phyloP scores from a whole-genome alignment of 1,140 invertebrate species.

The Drosophila auraria region DNA sequence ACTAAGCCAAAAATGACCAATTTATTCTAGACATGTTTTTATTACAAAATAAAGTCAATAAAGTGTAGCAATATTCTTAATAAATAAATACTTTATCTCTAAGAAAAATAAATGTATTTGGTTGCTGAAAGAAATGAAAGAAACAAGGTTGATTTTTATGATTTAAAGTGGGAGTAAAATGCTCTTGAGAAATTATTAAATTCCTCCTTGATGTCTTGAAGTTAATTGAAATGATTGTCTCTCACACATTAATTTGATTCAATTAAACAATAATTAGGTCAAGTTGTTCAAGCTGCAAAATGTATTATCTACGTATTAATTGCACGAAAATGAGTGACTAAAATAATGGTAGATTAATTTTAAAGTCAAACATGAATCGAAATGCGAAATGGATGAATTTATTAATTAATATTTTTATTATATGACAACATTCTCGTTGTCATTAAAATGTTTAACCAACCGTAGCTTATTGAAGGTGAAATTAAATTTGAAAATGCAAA shows the following conservation, averaged over 20 bases:
- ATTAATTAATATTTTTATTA: not conserved
- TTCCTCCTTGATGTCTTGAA: not conserved
- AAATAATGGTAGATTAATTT: not conserved
- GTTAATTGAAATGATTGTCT: not conserved
- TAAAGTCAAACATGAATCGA: not conserved
- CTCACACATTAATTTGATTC: not conserved
- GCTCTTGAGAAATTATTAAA: not conserved
- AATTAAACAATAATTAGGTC: conserved; percentile 9
- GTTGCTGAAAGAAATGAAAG: too few relatives aligned
- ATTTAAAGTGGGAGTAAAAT: not conserved
- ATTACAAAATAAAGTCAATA: not conserved
- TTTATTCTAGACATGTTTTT: not conserved
- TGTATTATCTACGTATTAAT: not conserved
- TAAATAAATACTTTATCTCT: not conserved
- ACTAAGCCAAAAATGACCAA: not conserved
- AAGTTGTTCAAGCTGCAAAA: not conserved
- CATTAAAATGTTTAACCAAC: not conserved
- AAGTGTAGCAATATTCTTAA: not conserved
- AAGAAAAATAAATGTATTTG: not conserved
- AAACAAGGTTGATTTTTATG: too few relatives aligned
- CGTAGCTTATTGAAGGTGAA: not conserved
- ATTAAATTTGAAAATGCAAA: not conserved
- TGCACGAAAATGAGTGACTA: not conserved
- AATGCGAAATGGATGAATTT: not conserved
- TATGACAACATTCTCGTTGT: too few relatives aligned